Evolutionary conservation across 2,797 vertebrate genomes (phyloP).

Genomic region (Etheostoma perlongum): DNA sequence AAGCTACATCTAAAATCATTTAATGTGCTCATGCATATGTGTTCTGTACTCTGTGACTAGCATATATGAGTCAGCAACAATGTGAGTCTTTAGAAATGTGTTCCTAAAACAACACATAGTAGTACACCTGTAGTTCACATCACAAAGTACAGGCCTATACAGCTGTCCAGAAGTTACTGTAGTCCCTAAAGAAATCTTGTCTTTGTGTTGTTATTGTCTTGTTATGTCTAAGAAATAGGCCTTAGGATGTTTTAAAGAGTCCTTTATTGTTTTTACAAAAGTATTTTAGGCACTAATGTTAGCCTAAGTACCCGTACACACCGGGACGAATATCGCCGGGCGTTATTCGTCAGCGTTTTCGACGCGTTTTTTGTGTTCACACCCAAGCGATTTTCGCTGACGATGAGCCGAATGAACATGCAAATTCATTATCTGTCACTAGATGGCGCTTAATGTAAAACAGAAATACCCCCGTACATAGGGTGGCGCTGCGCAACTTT

Average conservation of each 20-base stretch:
- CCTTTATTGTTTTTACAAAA: background rate
- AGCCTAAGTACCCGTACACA: too few relatives aligned
- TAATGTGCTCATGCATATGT: background rate
- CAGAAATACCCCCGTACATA: too few relatives aligned
- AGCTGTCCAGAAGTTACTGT: background rate
- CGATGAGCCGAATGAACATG: too few relatives aligned
- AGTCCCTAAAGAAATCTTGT: background rate
- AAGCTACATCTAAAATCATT: conserved; percentile 7
- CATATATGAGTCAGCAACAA: background rate
- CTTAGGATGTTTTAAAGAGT: background rate
- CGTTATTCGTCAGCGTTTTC: too few relatives aligned
- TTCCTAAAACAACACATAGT: too few relatives aligned
- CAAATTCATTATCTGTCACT: too few relatives aligned
- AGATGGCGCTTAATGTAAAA: too few relatives aligned
- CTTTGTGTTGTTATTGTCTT: background rate
- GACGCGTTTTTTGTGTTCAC: too few relatives aligned
- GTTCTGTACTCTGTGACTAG: conserved; percentile 27
- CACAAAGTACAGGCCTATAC: background rate
- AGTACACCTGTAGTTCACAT: background rate
- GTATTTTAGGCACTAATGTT: background rate
- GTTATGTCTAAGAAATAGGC: background rate
- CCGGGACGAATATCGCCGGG: too few relatives aligned
- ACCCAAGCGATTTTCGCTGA: too few relatives aligned
- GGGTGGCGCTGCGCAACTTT: too few relatives aligned
- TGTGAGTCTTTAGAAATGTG: conserved; percentile 7